Base-by-base conservation (phyloP, 2,797 vertebrate species). In the Bovichtus variegatus region DNA sequence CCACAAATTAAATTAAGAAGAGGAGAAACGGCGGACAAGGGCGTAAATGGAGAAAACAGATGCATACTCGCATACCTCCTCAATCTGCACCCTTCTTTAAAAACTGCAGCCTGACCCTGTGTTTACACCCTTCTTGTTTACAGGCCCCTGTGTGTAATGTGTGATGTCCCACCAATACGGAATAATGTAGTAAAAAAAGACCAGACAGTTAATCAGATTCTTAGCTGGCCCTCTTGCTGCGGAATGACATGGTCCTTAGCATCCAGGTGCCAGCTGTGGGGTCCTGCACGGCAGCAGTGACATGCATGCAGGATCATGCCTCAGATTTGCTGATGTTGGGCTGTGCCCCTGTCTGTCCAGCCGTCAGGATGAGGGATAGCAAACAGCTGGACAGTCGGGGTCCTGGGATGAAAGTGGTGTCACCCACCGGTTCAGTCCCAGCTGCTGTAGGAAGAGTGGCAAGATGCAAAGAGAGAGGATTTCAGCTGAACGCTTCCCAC, bases 31-130 rank as follows among this genome's bases (percentile, higher is more conserved):
- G 49, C 1, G 25, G 71, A 93, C 89, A 78, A 80, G 85, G 92
- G 93, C 89, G 93, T 87, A 94, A 94, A 96, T 95, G 93, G 89
- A 90, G 87, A 96, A 96, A 97, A 96, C 96, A 97, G 96, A 96
- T 96, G 96, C 89, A 92, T 84, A 85, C 81, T 91, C 88, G 93
- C 89, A 83, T 88, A 84, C 81, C 91, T 89, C 86, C 60, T 83
- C 87, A 84, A 80, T 89, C 90, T 86, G 83, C 89, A 87, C 87
- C 89, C 79, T 85, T 76, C 89, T n/a, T 91, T 81, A 82, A 79
- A 92, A 95, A 92, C 88, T 94, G 87, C 90, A 92, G 92, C 71
- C 91, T 84, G 88, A 90, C 89, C 94, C 31, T n/a, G n/a, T n/a
- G n/a, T n/a, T n/a, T n/a, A n/a, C 55, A 75, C 67, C 62, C 60